These are phyloP conservation scores for Drosophila paramelanica DNA, from an alignment of 2,888 invertebrate species.

Conservation along the genomic window DNA sequence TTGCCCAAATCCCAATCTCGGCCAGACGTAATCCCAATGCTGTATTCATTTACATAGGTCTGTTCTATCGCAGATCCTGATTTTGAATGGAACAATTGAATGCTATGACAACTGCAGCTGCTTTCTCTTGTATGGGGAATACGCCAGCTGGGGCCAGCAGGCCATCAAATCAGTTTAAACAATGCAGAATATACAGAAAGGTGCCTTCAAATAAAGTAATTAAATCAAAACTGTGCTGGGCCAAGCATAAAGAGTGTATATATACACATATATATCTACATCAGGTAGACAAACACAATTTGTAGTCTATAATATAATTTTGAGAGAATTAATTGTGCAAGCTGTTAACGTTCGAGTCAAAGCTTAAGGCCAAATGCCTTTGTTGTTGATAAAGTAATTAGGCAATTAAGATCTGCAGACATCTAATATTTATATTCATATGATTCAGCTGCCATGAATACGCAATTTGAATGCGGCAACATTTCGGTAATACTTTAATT, in stretches of 20 bases:
- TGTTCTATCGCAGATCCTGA: neutral
- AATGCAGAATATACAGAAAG: neutral
- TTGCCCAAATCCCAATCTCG: slow-evolving; percentile 27
- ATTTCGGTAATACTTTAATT: too few relatives aligned
- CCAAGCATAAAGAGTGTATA: neutral
- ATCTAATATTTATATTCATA: too few relatives aligned
- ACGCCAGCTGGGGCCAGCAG: neutral
- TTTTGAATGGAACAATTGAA: slow-evolving; percentile 23
- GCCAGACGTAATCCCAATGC: slow-evolving; percentile 4
- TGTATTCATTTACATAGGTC: slow-evolving; percentile 25
- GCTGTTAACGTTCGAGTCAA: neutral
- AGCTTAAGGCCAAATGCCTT: neutral
- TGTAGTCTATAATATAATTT: too few relatives aligned
- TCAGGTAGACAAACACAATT: too few relatives aligned
- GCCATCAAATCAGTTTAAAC: slow-evolving; percentile 3
- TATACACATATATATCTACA: neutral
- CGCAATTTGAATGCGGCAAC: too few relatives aligned
- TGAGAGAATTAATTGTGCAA: neutral
- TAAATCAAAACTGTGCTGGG: neutral
- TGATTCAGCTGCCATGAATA: too few relatives aligned
- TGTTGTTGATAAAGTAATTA: too few relatives aligned
- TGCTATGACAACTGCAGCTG: slow-evolving; percentile 19
- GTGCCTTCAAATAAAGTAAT: neutral
- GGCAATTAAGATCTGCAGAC: too few relatives aligned
- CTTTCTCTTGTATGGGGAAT: slow-evolving; percentile 5